Base-by-base conservation (phyloP, 2,888 invertebrate genomes). In the Clivina fossor region DNA sequence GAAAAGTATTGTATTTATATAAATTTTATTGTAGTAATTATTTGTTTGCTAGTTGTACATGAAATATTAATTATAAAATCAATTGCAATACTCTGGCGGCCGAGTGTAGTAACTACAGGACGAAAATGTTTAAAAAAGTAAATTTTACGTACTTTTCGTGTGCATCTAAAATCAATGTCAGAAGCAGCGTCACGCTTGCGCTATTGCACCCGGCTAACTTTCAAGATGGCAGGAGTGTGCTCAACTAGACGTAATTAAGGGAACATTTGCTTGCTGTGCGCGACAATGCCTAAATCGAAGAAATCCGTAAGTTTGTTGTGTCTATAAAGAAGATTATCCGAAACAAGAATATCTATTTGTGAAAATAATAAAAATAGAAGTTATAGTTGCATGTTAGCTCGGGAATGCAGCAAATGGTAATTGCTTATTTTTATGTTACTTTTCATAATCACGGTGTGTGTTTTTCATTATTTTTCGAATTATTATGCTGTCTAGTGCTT, bases 221-320 rank as follows among this genome's bases (percentile, higher is more conserved):
- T 24, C 44, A 53, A 53, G 44, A 53, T 53, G 53, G 53, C 53
- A 44, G 43, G 35, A 44, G 44, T 44, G 33, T 44, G 28, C 19
- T 41, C 9, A 16, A 18, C n/a, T 37, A 28, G 38, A 35, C 48
- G 11, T 33, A 32, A 28, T 35, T 35, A 44, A 41, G 22, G 40
- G 18, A 15, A 44, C 11, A 32, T 13, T 22, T 26, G 28, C 33
- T 20, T 41, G 16, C n/a, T 1, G 15, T 18, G 20, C 35, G 28
- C 24, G 22, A 68, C 65, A 69, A 75, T 76, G 75, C 73, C 73
- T 67, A 72, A 72, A 64, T 68, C 71, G 59, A 71, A 69, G 64
- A 73, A 69, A 69, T 63, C 69, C 63, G 74, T 75, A 71, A 74
- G 74, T 74, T 61, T 53, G 56, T 60, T 64, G 51, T 60, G 58